Conservation (phyloP, 2,888 invertebrate genomes). For the Drepanosiphum platanoidis region DNA sequence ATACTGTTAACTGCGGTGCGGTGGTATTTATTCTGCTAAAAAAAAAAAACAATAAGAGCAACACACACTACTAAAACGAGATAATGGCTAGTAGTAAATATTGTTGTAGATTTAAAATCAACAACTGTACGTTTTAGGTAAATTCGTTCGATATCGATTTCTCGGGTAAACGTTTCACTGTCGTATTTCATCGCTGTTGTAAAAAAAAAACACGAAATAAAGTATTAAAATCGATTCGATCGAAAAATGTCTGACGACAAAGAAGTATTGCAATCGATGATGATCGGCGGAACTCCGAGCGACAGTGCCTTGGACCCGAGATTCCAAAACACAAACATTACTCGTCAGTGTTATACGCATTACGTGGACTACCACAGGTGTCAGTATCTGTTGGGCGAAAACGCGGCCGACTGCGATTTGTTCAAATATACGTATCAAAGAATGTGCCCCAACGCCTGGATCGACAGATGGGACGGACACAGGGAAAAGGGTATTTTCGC, state of each 20-base stretch:
- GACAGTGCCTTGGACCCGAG: conserved; percentile 30
- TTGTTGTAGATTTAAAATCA: too few relatives aligned
- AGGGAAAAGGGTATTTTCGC: conserved; percentile 81
- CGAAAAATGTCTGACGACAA: not conserved
- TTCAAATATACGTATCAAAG: conserved; percentile 84
- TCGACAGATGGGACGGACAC: conserved; percentile 88
- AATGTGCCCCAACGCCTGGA: conserved; percentile 88
- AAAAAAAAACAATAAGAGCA: too few relatives aligned
- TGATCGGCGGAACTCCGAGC: not conserved
- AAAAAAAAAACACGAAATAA: too few relatives aligned
- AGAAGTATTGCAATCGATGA: too few relatives aligned
- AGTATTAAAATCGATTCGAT: too few relatives aligned
- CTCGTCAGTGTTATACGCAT: conserved; percentile 71
- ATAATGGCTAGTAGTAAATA: too few relatives aligned
- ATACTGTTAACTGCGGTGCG: too few relatives aligned
- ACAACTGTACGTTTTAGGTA: not conserved
- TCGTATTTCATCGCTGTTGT: not conserved
- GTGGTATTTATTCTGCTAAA: too few relatives aligned
- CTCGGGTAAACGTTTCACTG: not conserved
- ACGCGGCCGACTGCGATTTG: conserved; percentile 87
- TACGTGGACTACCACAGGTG: conserved; percentile 75
- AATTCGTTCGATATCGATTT: not conserved
- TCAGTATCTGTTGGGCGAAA: conserved; percentile 83
- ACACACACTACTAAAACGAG: too few relatives aligned
- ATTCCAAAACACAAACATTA: conserved; percentile 60